Percentiles rank a stretch among this genome's conserved stretches.
phyloP scores from a whole-genome alignment of 2,888 invertebrate genomes.

The Lypha dubia region DNA sequence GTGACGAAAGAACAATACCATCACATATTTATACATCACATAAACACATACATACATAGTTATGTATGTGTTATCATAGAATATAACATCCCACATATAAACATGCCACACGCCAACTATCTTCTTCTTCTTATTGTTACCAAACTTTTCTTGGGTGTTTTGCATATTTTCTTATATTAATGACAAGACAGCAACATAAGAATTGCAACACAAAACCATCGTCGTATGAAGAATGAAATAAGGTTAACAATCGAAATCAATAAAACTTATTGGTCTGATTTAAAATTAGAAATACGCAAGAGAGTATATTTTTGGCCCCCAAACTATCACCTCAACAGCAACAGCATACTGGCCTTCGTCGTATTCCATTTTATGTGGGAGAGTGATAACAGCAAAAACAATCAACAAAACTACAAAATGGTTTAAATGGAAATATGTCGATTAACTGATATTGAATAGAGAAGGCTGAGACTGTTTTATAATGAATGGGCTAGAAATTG shows the following conservation, averaged over 20 bases:
- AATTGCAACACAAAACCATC: constrained; percentile 48
- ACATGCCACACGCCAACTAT: constrained; percentile 13
- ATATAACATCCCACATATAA: not conserved
- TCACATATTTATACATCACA: constrained; percentile 48
- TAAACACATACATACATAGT: not conserved
- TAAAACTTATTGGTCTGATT: constrained; percentile 80
- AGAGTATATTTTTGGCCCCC: constrained; percentile 29
- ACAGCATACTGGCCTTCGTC: not conserved
- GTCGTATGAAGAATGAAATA: constrained; percentile 76
- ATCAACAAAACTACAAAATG: constrained; percentile 20
- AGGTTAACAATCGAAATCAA: constrained; percentile 81
- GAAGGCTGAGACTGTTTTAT: constrained; percentile 37
- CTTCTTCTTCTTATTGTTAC: constrained; percentile 23
- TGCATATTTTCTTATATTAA: constrained; percentile 1
- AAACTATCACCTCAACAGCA: constrained; percentile 2
- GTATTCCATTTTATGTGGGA: not conserved
- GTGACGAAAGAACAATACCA: constrained; percentile 72
- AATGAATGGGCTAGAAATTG: not conserved
- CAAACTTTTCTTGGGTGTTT: constrained; percentile 33
- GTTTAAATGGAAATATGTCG: constrained; percentile 40
- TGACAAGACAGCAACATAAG: constrained; percentile 31
- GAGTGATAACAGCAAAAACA: not conserved
- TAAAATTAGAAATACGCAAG: constrained; percentile 80
- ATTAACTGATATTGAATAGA: constrained; percentile 51
- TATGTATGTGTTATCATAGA: not conserved